Base-by-base conservation (phyloP, 2,113 vertebrate species). In the Mixornis gularis region DNA sequence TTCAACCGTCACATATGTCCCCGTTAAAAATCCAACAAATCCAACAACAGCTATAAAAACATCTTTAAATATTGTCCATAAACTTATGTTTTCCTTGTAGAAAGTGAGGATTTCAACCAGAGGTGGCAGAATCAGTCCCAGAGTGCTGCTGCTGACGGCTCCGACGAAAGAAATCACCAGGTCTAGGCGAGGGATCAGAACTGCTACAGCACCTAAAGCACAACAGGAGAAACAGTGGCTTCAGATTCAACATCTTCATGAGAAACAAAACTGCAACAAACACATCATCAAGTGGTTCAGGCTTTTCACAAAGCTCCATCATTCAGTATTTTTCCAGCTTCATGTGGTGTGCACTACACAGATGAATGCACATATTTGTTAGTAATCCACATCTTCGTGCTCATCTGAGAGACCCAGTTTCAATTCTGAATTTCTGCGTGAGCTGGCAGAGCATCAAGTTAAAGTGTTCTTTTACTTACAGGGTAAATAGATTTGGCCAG, bases 121-220 rank as follows among this genome's bases (percentile, higher is more conserved):
- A 6, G 98, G 98, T 0, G 98, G 98, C 24, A 99, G 95, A 94
- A 99, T 97, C 56, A 99, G 97, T 21, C 98, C 98, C 88, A 99
- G 87, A 2, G 98, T 98, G 68, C 98, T 98, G 96, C 98, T 99
- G 97, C 98, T 98, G 82, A 99, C 97, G 0, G 98, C 98, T 18
- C 98, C 98, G 0, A 99, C 98, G 0, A 99, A 97, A 32, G 98
- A 98, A 92, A 99, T 99, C 53, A 99, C 98, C 60, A 99, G 94
- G 94, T 99, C 98, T 16, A 99, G 96, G 32, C 97, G 98, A 52
- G 98, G 98, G 85, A 99, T 98, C 70, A 97, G 96, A 92, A 98
- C 62, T 0, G 98, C 98, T 17, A 98, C 94, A 8, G 98, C 97
- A 97, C 98, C 98, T 98, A 36, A 69, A 95, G 88, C 36, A 59